Evolutionary conservation across 1,140 invertebrate genomes (phyloP), one percentile per base, ranked within the genome.

Genomic region (Chrysopa pallens): DNA sequence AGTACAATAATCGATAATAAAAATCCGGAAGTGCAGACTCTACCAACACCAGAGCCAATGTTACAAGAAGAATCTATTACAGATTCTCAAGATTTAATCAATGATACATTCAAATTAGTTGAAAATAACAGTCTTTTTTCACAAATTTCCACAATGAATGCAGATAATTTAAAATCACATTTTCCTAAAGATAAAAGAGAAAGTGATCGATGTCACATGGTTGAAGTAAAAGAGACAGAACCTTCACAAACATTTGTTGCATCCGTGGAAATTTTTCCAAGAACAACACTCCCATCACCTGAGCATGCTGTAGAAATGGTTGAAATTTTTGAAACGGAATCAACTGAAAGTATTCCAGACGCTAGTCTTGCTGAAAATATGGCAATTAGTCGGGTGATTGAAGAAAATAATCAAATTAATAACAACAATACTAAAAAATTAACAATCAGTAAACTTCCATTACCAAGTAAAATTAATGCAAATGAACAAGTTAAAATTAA

Each of bases 111-210:
- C 48, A 69, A 69, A 45, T 56, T 80, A 29, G 64, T 77, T 8
- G 71, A 78, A 54, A 74, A 78, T 43, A 80, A 78, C 54, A 67
- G 68, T 35, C 60, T 81, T 3, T 80, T 80, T 52, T 77, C 75
- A 1, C 72, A 79, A 61, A 77, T 80, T 48, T 78, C 76, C 0
- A 62, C 60, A 11, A 33, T 33, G 31, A 33, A 54, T 6, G 45
- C 49, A 6, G 45, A 47, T 45, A 43, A 40, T 17, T 50, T 43
- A 15, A 45, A 47, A 46, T 35, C n/a, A 11, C 47, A 13, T 44
- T 52, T 29, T 8, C 29, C 45, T 6, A 55, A 60, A 41, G 39
- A 44, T 11, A 12, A 33, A 33, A 33, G n/a, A 11, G 31, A 33
- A 11, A 33, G 17, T 17, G 56, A 60, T 55, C 51, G 56, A 7